phyloP scores from a whole-genome alignment of 2,797 vertebrate genomes.

The Tokudaia tokunoshimensis region DNA sequence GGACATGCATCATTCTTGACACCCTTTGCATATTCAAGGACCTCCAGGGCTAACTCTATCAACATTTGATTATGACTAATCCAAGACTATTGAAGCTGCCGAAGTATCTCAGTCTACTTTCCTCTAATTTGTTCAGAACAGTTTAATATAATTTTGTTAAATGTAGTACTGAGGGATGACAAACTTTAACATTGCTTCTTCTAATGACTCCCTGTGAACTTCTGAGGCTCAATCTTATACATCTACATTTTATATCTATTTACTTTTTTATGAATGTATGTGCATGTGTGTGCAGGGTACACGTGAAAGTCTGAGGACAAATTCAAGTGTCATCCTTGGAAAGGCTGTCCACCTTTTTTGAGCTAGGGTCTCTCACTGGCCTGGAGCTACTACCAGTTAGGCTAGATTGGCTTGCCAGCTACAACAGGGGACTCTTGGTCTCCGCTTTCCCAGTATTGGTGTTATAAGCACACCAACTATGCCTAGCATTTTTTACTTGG shows the following conservation, averaged over 20 bases:
- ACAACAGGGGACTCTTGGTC: neutral
- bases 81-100: neutral
- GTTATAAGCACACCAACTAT: neutral
- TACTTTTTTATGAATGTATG: neutral
- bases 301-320: neutral
- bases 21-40: constrained; percentile 6
- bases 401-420: neutral
- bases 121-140: neutral
- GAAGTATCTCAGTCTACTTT: neutral
- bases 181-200: neutral
- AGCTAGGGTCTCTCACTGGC: neutral
- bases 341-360: neutral
- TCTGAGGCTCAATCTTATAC: neutral
- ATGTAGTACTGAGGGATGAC: neutral
- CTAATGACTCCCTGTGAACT: neutral
- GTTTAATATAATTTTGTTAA: constrained; percentile 6
- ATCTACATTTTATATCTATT: neutral
- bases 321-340: neutral
- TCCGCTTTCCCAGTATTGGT: neutral
- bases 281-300: neutral
- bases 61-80: neutral
- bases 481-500: neutral
- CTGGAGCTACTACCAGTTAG: neutral
- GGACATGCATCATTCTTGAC: neutral
- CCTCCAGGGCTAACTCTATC: neutral